A percentile compares a stretch with the other conserved stretches of the same genome.
Evolutionary conservation across 2,888 invertebrate genomes (phyloP).

Genomic region (Arenicola marina): DNA sequence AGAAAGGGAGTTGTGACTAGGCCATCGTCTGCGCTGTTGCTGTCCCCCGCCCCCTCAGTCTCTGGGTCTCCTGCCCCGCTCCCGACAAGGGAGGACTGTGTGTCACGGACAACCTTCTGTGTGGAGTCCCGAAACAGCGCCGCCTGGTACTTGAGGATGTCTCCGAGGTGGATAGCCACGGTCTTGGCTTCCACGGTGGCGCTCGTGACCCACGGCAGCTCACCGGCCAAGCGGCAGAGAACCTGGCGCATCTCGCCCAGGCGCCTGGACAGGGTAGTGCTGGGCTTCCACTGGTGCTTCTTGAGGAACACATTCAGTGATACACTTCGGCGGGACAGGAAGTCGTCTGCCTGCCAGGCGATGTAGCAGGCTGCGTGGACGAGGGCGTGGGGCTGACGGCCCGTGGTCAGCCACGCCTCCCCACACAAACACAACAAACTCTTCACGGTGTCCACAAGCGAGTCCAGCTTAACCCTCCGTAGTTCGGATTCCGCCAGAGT

Average conservation of each 20-base stretch:
- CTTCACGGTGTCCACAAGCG: too few relatives aligned
- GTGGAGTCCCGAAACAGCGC: neutral
- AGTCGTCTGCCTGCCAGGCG: neutral
- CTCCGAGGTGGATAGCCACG: neutral
- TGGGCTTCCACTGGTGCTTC: neutral
- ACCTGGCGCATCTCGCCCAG: neutral
- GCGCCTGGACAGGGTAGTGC: neutral
- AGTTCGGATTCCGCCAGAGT: too few relatives aligned
- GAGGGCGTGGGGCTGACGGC: neutral
- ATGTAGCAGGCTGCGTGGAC: neutral
- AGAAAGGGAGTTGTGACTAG: too few relatives aligned
- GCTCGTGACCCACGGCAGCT: neutral
- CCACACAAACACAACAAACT: neutral
- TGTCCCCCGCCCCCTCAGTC: too few relatives aligned
- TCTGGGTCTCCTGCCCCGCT: too few relatives aligned
- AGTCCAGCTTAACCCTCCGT: too few relatives aligned
- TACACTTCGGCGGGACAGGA: neutral
- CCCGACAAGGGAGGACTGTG: too few relatives aligned
- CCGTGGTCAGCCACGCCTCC: neutral
- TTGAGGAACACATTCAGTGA: neutral
- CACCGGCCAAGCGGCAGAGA: neutral
- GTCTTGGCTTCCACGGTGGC: neutral
- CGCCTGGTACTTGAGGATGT: neutral
- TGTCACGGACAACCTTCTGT: too few relatives aligned
- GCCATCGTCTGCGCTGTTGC: too few relatives aligned